Percentiles rank a stretch among this genome's conserved stretches.
phyloP scores from a whole-genome alignment of 1,140 invertebrate genomes.

The Drosophila malerkotliana region DNA sequence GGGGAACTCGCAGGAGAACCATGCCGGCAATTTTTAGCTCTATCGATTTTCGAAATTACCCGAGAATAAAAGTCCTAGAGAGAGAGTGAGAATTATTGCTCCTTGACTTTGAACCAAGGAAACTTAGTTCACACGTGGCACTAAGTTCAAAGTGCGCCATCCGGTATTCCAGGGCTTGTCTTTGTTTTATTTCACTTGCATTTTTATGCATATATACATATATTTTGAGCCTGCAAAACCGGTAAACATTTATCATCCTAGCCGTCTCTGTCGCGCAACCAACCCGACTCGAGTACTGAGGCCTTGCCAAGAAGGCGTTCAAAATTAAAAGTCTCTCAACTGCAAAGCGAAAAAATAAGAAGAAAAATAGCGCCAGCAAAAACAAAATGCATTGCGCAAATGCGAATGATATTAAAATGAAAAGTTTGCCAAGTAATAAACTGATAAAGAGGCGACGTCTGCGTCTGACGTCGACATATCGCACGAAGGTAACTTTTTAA shows the following conservation, averaged over 20 bases:
- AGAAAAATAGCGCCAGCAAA: conserved; percentile 6
- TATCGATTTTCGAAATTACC: conserved; percentile 70
- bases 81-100: not conserved
- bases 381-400: conserved; percentile 76
- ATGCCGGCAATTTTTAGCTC: conserved; percentile 73
- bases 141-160: conserved; percentile 34
- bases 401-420: conserved; percentile 81
- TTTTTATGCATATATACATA: not conserved
- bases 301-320: conserved; percentile 72
- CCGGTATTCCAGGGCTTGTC: conserved; percentile 10
- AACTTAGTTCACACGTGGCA: conserved; percentile 16
- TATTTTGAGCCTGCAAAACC: conserved; percentile 38
- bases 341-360: conserved; percentile 24
- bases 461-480: conserved; percentile 76
- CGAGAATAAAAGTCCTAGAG: not conserved
- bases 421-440: conserved; percentile 82
- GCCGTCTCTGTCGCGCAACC: conserved; percentile 52
- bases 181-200: not conserved
- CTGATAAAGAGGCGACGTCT: conserved; percentile 81
- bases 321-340: conserved; percentile 81
- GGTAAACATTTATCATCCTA: conserved; percentile 67
- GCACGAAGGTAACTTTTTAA: conserved; percentile 78
- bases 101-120: conserved; percentile 50
- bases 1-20: conserved; percentile 7
- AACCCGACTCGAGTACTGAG: conserved; percentile 47